Percentiles rank a stretch among this genome's conserved stretches.
phyloP scores from a whole-genome alignment of 2,113 vertebrate species.

The Morone chrysops region DNA sequence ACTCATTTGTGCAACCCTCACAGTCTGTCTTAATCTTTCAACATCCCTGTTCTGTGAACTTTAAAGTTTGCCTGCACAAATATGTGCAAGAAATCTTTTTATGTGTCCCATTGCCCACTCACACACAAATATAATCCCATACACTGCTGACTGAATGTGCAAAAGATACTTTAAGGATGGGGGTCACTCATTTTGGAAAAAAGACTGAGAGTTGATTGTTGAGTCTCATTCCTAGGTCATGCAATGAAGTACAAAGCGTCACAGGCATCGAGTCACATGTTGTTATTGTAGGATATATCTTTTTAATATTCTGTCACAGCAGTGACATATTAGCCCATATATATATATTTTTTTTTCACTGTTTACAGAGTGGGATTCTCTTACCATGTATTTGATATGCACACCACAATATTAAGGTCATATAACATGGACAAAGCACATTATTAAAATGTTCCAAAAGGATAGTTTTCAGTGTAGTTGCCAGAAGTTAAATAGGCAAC shows the following conservation, averaged over 20 bases:
- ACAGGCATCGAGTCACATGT: neutral
- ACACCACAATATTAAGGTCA: constrained; percentile 13
- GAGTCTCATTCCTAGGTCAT: too few species aligned
- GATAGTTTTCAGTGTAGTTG: neutral
- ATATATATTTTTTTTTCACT: neutral
- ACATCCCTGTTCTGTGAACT: neutral
- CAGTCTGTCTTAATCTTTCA: neutral
- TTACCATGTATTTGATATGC: neutral
- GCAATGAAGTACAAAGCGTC: neutral
- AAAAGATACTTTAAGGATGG: neutral
- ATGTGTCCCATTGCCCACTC: neutral
- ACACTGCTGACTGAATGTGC: neutral
- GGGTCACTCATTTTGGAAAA: too few species aligned
- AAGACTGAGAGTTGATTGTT: too few species aligned
- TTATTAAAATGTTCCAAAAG: neutral
- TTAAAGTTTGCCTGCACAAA: neutral
- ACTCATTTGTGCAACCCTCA: neutral
- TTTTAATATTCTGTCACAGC: neutral
- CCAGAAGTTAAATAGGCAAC: neutral
- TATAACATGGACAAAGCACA: constrained; percentile 10
- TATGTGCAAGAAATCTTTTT: neutral
- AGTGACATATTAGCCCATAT: neutral
- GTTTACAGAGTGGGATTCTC: neutral
- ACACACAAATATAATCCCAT: neutral
- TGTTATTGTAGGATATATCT: neutral